phyloP scores from a whole-genome alignment of 2,113 vertebrate genomes.

The Lophotis ruficrista region DNA sequence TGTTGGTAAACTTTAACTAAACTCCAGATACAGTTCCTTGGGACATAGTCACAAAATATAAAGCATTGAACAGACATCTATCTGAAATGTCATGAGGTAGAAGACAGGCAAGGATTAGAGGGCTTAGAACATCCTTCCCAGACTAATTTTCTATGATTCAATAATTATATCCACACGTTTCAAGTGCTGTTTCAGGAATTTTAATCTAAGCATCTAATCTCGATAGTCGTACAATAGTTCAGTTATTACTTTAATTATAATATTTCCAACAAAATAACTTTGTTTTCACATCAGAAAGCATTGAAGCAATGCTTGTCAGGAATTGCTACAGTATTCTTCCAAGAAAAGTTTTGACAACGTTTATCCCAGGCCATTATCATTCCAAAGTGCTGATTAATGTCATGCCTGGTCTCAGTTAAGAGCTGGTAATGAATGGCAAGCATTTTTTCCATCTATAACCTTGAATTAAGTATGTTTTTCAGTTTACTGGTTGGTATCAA shows the following conservation, averaged over 20 bases:
- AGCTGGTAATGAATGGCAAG: neutral
- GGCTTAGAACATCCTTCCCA: neutral
- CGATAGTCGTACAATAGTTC: neutral
- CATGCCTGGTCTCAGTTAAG: neutral
- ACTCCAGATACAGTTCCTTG: neutral
- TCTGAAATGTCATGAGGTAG: neutral
- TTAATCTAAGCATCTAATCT: neutral
- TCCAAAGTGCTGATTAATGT: neutral
- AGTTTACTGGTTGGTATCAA: neutral
- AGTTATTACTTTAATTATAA: neutral
- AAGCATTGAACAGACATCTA: neutral
- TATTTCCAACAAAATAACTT: neutral
- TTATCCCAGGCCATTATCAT: neutral
- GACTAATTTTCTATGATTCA: neutral
- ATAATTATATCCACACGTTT: neutral
- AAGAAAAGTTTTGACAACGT: neutral
- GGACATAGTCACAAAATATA: neutral
- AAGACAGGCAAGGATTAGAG: neutral
- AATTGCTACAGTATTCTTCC: neutral
- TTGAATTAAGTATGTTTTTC: neutral
- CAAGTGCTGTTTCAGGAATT: neutral
- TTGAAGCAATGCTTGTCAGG: fast-evolving
- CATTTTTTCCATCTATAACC: neutral
- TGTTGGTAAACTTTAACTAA: neutral
- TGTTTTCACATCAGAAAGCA: neutral